These are phyloP conservation scores for Eledone cirrhosa DNA, from an alignment of 2,888 invertebrate species.

Conservation along the genomic window DNA sequence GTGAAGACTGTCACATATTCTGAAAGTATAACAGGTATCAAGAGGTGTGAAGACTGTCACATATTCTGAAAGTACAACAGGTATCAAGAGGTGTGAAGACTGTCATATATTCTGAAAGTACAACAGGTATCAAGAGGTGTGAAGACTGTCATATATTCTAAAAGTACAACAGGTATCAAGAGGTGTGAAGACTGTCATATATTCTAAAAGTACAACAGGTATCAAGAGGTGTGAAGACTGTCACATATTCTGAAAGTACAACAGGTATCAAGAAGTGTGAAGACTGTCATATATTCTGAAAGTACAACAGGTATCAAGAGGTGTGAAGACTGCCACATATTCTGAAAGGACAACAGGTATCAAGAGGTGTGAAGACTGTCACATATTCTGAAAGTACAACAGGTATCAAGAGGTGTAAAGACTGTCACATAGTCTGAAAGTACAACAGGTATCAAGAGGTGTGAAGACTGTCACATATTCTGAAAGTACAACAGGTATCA, in stretches of 20 bases:
- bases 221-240: conserved; percentile 76
- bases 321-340: conserved; percentile 86
- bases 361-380: conserved; percentile 81
- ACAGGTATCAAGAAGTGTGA: conserved; percentile 41
- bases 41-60: conserved; percentile 84
- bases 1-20: conserved; percentile 83
- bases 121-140: conserved; percentile 69
- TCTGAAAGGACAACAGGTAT: conserved; percentile 37
- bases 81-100: conserved; percentile 74
- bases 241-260: conserved; percentile 75
- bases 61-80: conserved; percentile 67
- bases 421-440: conserved; percentile 78
- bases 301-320: conserved; percentile 50
- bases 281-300: conserved; percentile 81
- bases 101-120: conserved; percentile 77
- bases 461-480: conserved; percentile 83
- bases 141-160: conserved; percentile 82
- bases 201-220: conserved; percentile 66
- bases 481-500: conserved; percentile 29
- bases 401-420: conserved; percentile 73
- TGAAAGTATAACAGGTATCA: conserved; percentile 29
- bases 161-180: background rate
- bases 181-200: conserved; percentile 84
- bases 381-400: conserved; percentile 70
- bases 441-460: conserved; percentile 67